Evolutionary conservation across 1,140 invertebrate species (phyloP), one percentile per base, ranked within the genome.

Genomic region (Drosophila mayri): DNA sequence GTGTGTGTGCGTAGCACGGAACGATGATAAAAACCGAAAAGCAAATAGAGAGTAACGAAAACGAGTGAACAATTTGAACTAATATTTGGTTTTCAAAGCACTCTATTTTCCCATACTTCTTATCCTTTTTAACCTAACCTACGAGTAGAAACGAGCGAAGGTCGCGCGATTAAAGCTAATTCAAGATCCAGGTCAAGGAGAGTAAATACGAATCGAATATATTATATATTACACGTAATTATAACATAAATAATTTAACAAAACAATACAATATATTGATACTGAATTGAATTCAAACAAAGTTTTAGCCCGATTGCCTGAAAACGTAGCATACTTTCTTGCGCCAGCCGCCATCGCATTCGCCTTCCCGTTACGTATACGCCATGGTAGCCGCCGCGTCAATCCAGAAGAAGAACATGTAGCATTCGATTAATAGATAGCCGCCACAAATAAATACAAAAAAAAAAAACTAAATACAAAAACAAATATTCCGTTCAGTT

Each of bases 21-120:
- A 49, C 47, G 44, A 22, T 30, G 18, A 35, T 52, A 68, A 68
- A 76, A 61, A 46, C 16, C 22, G 22, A 43, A 54, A 79, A 64
- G 32, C 68, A 61, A 47, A 57, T 55, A 58, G 35, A 54, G 61
- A 61, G 28, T 32, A 61, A 68, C 55, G 68, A 81, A 74, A 76
- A 79, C 65, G 60, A 76, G 65, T 83, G 66, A 73, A 84, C 63
- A 79, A 84, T 47, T 74, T 59, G 58, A 64, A 61, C 59, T 67
- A 70, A 64, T 25, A 25, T 83, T 82, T 68, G 49, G 66, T 59
- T 78, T 81, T 78, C 50, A 78, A 74, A 54, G 75, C 75, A 64
- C 73, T 83, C 61, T 83, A 64, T 76, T 70, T 83, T 80, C 66
- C 54, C 60, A 76, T 63, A 79, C 59, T 79, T 61, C 58, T 76